A percentile compares a stretch with the other conserved stretches of the same genome.
Evolutionary conservation across 53 echinoderm and acorn worm species (phyloP).

Genomic region (Patiria pectinifera): DNA sequence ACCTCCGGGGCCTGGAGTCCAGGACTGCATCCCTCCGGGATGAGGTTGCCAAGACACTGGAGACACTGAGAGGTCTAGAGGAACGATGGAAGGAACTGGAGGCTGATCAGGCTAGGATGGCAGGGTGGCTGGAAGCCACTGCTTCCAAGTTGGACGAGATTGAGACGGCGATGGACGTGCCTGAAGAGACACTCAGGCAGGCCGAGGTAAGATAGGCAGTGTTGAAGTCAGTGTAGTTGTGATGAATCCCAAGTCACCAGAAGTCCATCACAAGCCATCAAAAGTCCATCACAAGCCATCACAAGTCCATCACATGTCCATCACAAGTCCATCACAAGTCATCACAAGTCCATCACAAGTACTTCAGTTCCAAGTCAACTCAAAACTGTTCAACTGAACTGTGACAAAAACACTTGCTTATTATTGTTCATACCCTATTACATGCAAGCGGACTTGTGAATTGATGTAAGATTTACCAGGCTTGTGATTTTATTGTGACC

Average conservation of each 20-base stretch:
- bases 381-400: no score
- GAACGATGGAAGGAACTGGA: constrained; percentile 63
- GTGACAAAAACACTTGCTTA: no score
- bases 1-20: constrained; percentile 37
- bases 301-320: no score
- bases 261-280: no score
- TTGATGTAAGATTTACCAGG: no score
- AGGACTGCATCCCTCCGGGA: constrained; percentile 43
- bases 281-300: no score
- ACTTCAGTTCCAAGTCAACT: no score
- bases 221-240: neutral
- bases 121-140: constrained; percentile 66
- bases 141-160: constrained; percentile 62
- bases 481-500: no score
- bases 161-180: constrained; percentile 42
- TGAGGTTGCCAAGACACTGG: constrained; percentile 44
- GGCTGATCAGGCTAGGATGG: constrained; percentile 51
- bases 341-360: no score
- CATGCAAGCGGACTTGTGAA: no score
- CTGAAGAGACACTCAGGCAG: constrained; percentile 63
- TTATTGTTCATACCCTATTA: no score
- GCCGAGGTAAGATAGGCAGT: constrained; percentile 58
- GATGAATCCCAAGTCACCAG: neutral
- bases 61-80: constrained; percentile 55
- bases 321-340: no score